Base-by-base conservation (phyloP, 2,888 invertebrate genomes). In the Laothoe populi region DNA sequence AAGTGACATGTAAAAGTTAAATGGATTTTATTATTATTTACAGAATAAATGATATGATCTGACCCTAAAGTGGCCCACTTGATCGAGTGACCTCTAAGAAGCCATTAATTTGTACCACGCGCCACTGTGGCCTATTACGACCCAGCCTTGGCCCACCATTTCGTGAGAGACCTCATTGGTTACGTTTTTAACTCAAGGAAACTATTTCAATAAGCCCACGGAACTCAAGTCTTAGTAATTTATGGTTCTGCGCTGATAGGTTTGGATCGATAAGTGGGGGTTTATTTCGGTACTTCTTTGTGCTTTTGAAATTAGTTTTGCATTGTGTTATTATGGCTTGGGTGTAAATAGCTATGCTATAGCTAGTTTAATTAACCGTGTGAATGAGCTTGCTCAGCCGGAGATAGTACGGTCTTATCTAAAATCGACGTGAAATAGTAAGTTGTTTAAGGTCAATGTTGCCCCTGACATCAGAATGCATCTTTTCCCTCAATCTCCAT, bases 81-180 rank as follows among this genome's bases (percentile, higher is more conserved):
- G n/a, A n/a, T n/a, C n/a, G n/a, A n/a, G n/a, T n/a, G n/a, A n/a
- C n/a, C n/a, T n/a, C n/a, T 31, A 31, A 31, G 8, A 31, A 31
- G 49, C 31, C 44, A 31, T 24, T 35, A 21, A 23, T 11, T 61
- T 38, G 35, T 24, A 21, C 23, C 35, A n/a, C 16, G 21, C 57
- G 44, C 19, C 23, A 40, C 42, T 46, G 13, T 13, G 40, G 48
- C 19, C 40, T 40, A 49, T 19, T 10, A 1, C 21, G 62, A 38
- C 62, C 44, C 58, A 48, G 48, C 62, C 62, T 58, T 62, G 62
- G 58, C 58, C 62, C 53, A 31, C 31, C 2, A 19, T 31, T 53
- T 53, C 53, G 19, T 35, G 19, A 24, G 46, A 35, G 19, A 53
- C 16, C 53, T 53, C 53, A 53, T 35, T 53, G 31, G 53, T 16